Percentiles rank a stretch among this genome's conserved stretches.
Conservation (phyloP, 2,888 invertebrate genomes). For the Pasiphila rectangulata region DNA sequence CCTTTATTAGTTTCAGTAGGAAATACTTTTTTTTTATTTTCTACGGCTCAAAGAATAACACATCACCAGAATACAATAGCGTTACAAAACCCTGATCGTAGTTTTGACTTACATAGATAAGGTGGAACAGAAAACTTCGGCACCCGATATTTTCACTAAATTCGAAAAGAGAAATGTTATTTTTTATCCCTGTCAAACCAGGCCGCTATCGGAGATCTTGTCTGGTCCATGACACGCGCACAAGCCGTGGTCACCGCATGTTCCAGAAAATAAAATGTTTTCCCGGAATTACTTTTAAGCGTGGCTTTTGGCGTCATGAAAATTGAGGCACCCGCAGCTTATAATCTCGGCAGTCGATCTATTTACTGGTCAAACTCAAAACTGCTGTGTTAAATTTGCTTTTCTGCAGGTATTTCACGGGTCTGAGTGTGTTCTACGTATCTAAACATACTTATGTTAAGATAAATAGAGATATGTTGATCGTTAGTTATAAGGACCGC, state of each 20-base stretch:
- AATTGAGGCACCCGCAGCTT: constrained; percentile 32
- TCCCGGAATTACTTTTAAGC: constrained; percentile 46
- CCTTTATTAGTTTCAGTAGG: too few relatives aligned
- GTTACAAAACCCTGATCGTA: background rate
- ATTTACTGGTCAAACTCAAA: too few relatives aligned
- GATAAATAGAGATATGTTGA: too few relatives aligned
- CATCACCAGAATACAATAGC: background rate
- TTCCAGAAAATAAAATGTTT: constrained; percentile 44
- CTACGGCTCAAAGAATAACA: too few relatives aligned
- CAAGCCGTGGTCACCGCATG: constrained; percentile 34
- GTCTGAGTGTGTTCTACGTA: too few relatives aligned
- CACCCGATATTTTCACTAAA: constrained; percentile 1
- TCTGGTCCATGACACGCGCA: constrained; percentile 17
- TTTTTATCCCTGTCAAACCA: constrained; percentile 22
- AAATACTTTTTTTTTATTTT: too few relatives aligned
- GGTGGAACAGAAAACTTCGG: background rate
- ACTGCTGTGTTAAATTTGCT: too few relatives aligned
- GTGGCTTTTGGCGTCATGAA: constrained; percentile 46
- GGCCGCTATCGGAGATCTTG: constrained; percentile 29
- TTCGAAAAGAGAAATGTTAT: constrained; percentile 15
- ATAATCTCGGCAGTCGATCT: background rate
- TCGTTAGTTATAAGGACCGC: too few relatives aligned
- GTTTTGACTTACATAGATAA: constrained; percentile 1
- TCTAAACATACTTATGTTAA: too few relatives aligned
- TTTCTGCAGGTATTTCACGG: too few relatives aligned